Evolutionary conservation across 2,797 vertebrate species (phyloP).

Genomic region (Microctenopoma steveboyesi): DNA sequence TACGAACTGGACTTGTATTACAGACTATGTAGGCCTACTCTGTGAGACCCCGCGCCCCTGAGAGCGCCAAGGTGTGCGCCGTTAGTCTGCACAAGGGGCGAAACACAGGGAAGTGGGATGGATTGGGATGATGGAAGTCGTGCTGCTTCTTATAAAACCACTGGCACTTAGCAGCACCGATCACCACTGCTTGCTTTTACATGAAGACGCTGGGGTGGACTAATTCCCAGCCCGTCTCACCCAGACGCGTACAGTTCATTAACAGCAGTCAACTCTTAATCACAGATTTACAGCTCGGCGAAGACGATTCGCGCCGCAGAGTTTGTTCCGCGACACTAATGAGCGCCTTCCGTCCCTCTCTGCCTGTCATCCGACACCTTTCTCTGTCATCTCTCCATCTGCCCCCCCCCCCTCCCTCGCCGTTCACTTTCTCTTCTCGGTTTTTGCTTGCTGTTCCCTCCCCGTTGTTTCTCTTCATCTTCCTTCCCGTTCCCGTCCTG

Average conservation of each 20-base stretch:
- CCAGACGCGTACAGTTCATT: conserved; percentile 59
- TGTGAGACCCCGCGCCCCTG: neutral
- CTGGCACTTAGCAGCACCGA: conserved; percentile 60
- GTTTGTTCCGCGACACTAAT: conserved; percentile 40
- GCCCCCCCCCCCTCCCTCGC: conserved; percentile 44
- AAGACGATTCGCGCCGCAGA: conserved; percentile 1
- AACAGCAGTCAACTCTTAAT: conserved; percentile 59
- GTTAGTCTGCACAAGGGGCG: conserved; percentile 56
- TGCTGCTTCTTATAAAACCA: conserved; percentile 60
- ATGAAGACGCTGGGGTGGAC: conserved; percentile 37
- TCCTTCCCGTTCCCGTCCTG: conserved; percentile 13
- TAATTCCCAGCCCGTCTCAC: conserved; percentile 56
- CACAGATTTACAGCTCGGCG: conserved; percentile 56
- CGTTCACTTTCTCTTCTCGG: conserved; percentile 44
- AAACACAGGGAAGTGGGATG: conserved; percentile 56
- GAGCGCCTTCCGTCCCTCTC: conserved; percentile 41
- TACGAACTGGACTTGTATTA: neutral
- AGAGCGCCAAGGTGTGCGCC: conserved; percentile 45
- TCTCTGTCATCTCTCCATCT: conserved; percentile 41
- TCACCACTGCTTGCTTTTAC: conserved; percentile 43
- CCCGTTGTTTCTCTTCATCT: conserved; percentile 38
- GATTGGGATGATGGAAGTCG: conserved; percentile 71
- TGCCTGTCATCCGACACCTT: conserved; percentile 54
- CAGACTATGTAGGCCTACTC: neutral
- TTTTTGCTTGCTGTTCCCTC: conserved; percentile 17